A percentile compares a stretch with the other conserved stretches of the same genome.
Conservation (phyloP, 2,888 invertebrate genomes). For the Drosophila fungiperda region DNA sequence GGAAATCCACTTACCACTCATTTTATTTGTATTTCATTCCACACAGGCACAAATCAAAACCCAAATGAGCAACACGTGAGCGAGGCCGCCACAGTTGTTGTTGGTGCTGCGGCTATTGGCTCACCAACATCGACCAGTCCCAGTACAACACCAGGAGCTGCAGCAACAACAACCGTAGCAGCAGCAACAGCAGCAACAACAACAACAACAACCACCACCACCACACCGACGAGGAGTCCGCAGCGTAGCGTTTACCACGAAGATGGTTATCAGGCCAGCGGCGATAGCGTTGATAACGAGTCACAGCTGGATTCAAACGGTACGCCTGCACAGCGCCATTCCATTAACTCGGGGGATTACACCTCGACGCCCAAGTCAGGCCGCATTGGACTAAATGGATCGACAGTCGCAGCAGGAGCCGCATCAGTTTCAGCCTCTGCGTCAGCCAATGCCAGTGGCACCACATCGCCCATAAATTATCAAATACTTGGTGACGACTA, state of each 20-base stretch:
- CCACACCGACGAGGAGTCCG: slow-evolving; percentile 72
- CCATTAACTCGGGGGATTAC: slow-evolving; percentile 78
- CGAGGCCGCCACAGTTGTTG: slow-evolving; percentile 56
- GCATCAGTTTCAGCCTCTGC: slow-evolving; percentile 17
- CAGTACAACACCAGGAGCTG: slow-evolving; percentile 25
- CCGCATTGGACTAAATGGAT: slow-evolving; percentile 44
- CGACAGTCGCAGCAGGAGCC: slow-evolving; percentile 4
- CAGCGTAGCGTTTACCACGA: slow-evolving; percentile 72
- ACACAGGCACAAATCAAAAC: slow-evolving; percentile 78
- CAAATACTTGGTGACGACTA: slow-evolving; percentile 72
- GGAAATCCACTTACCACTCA: slow-evolving; percentile 28
- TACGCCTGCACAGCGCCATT: slow-evolving; percentile 73
- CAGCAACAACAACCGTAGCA: slow-evolving; percentile 20
- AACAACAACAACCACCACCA: slow-evolving; percentile 10
- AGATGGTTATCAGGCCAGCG: slow-evolving; percentile 69
- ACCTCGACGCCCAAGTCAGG: slow-evolving; percentile 78
- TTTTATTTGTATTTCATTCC: slow-evolving; percentile 6
- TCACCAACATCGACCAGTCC: slow-evolving; percentile 41
- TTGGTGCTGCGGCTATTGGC: slow-evolving; percentile 44
- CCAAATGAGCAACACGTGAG: slow-evolving; percentile 76
- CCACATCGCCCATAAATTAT: slow-evolving; percentile 73
- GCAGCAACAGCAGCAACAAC: slow-evolving; percentile 17
- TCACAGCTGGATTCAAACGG: slow-evolving; percentile 45
- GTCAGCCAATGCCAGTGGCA: slow-evolving; percentile 57
- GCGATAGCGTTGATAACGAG: slow-evolving; percentile 63